Percentiles rank a stretch among this genome's conserved stretches.
Conservation (phyloP, 2,888 invertebrate species). For the Hipparchia semele region DNA sequence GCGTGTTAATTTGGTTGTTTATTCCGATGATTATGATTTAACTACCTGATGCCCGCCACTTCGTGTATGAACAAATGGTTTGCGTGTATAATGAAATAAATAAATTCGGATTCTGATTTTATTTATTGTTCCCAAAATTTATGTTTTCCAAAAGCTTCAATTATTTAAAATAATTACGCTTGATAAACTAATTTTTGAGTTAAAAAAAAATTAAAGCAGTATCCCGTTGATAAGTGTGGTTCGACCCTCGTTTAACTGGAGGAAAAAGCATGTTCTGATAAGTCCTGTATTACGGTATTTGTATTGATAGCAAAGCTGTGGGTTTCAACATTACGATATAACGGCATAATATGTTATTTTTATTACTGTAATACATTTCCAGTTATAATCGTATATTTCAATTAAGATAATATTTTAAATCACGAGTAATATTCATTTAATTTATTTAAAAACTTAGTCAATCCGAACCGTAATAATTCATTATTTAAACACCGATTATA, state of each 20-base stretch:
- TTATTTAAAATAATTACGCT: no score
- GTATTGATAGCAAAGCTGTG: conserved; percentile 13
- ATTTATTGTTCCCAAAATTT: no score
- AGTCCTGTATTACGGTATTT: conserved; percentile 9
- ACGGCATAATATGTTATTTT: conserved; percentile 11
- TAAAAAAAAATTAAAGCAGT: no score
- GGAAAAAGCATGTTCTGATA: conserved; percentile 10
- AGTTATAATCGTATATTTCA: background rate
- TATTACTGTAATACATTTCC: background rate
- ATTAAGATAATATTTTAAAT: no score
- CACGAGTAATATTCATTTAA: no score
- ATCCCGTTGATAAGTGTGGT: background rate
- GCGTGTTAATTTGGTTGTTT: background rate
- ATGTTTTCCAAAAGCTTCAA: no score
- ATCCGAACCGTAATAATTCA: background rate
- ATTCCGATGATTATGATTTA: background rate
- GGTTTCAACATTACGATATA: background rate
- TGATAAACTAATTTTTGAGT: background rate
- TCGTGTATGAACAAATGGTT: no score
- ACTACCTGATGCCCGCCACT: no score
- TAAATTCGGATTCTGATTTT: no score
- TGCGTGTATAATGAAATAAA: no score
- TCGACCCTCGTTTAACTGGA: background rate
- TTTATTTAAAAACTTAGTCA: background rate
- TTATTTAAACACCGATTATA: background rate